phyloP scores from a whole-genome alignment of 2,888 invertebrate species.

The Meteorus colon region DNA sequence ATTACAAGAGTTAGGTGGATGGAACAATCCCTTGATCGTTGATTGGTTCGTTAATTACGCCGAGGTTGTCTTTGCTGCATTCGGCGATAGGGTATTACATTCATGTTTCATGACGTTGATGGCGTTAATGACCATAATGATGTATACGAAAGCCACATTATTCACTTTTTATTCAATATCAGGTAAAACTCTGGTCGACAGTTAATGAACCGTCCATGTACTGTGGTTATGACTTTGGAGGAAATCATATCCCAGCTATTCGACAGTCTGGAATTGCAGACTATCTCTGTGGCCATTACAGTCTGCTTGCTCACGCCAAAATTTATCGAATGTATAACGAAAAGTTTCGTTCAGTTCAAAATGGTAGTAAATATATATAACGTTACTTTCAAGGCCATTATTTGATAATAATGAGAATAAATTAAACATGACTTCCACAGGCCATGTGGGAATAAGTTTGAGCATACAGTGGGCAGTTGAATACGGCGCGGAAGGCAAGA shows the following conservation, averaged over 20 bases:
- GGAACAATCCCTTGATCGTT: slow-evolving; percentile 80
- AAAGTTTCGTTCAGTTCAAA: slow-evolving; percentile 75
- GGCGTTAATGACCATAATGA: background rate
- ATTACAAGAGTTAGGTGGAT: slow-evolving; percentile 80
- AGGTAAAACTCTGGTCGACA: slow-evolving; percentile 80
- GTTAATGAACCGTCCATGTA: slow-evolving; percentile 83
- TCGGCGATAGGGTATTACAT: slow-evolving; percentile 77
- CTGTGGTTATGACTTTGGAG: slow-evolving; percentile 76
- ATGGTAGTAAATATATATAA: slow-evolving; percentile 70
- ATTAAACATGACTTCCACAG: slow-evolving; percentile 60
- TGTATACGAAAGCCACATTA: slow-evolving; percentile 22
- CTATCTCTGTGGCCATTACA: slow-evolving; percentile 79
- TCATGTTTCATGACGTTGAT: background rate
- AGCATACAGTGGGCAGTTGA: slow-evolving; percentile 76
- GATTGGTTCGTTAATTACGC: slow-evolving; percentile 80
- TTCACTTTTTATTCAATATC: slow-evolving; percentile 11
- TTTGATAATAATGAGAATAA: too few relatives aligned
- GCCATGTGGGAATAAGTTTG: slow-evolving; percentile 77
- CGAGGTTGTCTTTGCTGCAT: slow-evolving; percentile 76
- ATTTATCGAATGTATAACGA: slow-evolving; percentile 79
- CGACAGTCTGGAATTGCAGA: slow-evolving; percentile 75
- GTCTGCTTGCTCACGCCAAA: slow-evolving; percentile 79
- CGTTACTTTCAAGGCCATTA: background rate
- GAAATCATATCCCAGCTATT: slow-evolving; percentile 47
- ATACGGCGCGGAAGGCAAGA: slow-evolving; percentile 68